Evolutionary conservation across 2,888 invertebrate genomes (phyloP).

Genomic region (Amiota minor): DNA sequence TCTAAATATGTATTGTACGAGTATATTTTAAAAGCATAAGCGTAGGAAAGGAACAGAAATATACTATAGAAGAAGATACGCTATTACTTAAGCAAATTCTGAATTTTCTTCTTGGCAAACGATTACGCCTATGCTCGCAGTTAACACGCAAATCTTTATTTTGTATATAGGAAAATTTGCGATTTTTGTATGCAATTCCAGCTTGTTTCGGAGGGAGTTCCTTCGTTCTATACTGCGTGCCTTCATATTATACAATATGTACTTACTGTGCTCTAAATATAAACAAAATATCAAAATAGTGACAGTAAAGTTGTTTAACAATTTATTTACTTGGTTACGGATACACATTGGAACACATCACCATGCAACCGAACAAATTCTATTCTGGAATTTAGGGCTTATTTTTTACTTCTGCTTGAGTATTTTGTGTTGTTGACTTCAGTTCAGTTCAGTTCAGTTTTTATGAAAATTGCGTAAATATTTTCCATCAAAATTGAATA

Average conservation of each 20-base stretch:
- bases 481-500: too few relatives aligned
- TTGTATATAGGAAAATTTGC: too few relatives aligned
- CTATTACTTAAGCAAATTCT: too few relatives aligned
- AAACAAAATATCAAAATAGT: slow-evolving; percentile 47
- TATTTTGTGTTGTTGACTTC: not conserved
- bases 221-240: too few relatives aligned
- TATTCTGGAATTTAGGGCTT: slow-evolving; percentile 11
- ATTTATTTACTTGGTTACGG: slow-evolving; percentile 63
- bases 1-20: not conserved
- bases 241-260: slow-evolving; percentile 9
- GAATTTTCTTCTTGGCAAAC: too few relatives aligned
- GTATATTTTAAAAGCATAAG: too few relatives aligned
- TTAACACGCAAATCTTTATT: too few relatives aligned
- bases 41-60: too few relatives aligned
- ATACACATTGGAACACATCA: slow-evolving; percentile 20
- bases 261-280: slow-evolving; percentile 22
- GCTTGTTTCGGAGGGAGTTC: too few relatives aligned
- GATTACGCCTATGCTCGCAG: too few relatives aligned
- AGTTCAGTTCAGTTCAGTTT: not conserved
- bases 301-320: slow-evolving; percentile 52
- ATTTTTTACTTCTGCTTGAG: slow-evolving; percentile 16
- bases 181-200: too few relatives aligned
- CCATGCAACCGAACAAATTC: slow-evolving; percentile 6
- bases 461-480: not conserved
- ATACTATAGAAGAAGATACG: too few relatives aligned